phyloP scores from a whole-genome alignment of 2,797 vertebrate species.

The Parotocinclus haroldoi region DNA sequence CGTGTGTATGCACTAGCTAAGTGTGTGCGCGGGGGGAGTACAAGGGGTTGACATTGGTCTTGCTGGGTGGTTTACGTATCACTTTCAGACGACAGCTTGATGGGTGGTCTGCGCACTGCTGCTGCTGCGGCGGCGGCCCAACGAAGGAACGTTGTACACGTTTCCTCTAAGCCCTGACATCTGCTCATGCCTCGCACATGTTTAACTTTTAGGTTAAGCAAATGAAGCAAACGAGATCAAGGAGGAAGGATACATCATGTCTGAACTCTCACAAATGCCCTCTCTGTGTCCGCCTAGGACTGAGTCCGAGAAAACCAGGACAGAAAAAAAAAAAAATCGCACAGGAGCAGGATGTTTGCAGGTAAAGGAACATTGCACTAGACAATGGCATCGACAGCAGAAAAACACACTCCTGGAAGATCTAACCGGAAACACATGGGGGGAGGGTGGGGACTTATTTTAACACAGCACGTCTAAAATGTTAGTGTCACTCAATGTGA shows the following conservation, averaged over 20 bases:
- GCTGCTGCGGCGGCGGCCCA: conserved; percentile 7
- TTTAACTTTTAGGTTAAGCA: conserved; percentile 50
- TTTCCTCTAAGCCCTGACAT: conserved; percentile 45
- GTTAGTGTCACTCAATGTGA: conserved; percentile 39
- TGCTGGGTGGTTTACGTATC: conserved; percentile 79
- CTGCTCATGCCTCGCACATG: conserved; percentile 40
- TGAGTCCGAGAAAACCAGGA: not conserved
- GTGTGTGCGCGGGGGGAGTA: conserved; percentile 14
- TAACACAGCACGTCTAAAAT: conserved; percentile 8
- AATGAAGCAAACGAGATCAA: conserved; percentile 44
- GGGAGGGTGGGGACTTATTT: conserved; percentile 4
- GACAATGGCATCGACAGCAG: not conserved
- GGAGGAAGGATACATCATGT: conserved; percentile 26
- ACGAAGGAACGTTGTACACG: conserved; percentile 38
- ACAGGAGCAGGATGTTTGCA: not conserved
- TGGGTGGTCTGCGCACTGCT: conserved; percentile 74
- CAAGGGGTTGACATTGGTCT: conserved; percentile 53
- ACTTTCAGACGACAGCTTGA: conserved; percentile 71
- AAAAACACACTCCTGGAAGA: not conserved
- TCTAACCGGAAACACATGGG: not conserved
- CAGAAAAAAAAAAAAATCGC: not conserved
- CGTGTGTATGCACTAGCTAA: conserved; percentile 9
- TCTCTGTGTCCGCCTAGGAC: not conserved
- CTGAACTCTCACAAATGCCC: conserved; percentile 23
- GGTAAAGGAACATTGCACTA: not conserved